A percentile compares a stretch with the other conserved stretches of the same genome.
These are phyloP conservation scores for Lycopodina hypogea DNA, from an alignment of 37 sponge, comb jelly and placozoan species.

Conservation along the genomic window DNA sequence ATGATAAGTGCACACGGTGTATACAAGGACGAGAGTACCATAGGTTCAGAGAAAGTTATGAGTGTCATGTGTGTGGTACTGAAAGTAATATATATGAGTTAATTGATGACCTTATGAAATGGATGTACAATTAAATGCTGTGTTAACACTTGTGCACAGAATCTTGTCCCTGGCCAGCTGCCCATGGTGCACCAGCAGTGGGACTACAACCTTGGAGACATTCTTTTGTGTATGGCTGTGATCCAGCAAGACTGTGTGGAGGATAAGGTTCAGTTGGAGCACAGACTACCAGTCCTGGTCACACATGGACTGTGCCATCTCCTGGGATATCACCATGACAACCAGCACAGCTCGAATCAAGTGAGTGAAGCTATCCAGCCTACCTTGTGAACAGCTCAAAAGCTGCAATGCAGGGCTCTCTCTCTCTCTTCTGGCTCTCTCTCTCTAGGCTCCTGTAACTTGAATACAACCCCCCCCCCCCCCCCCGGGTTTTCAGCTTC, in stretches of 20 bases:
- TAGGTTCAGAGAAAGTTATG: no score
- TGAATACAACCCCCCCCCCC: no score
- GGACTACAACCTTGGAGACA: constrained; percentile 65
- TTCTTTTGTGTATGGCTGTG: constrained; percentile 52
- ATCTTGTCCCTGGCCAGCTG: constrained; percentile 28
- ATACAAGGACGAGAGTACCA: no score
- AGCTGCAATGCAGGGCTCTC: constrained; percentile 21
- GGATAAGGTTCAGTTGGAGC: constrained; percentile 10
- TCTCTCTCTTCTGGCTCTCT: constrained; percentile 4
- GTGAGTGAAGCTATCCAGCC: constrained; percentile 3
- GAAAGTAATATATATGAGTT: no score
- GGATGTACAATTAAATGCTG: no score
- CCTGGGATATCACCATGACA: constrained; percentile 50
- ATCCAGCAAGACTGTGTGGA: constrained; percentile 18
- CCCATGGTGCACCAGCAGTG: constrained; percentile 7
- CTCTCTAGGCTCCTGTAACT: no score
- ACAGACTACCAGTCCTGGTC: constrained; percentile 42
- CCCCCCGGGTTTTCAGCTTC: no score
- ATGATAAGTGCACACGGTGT: no score
- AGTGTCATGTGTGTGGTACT: no score
- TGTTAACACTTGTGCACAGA: constrained; percentile 5
- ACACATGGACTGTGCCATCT: constrained; percentile 76
- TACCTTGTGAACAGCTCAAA: background rate
- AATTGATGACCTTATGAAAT: no score
- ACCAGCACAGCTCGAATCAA: constrained; percentile 12